Base-by-base conservation (phyloP, 2,797 vertebrate genomes). In the Lycodopsis pacificus region DNA sequence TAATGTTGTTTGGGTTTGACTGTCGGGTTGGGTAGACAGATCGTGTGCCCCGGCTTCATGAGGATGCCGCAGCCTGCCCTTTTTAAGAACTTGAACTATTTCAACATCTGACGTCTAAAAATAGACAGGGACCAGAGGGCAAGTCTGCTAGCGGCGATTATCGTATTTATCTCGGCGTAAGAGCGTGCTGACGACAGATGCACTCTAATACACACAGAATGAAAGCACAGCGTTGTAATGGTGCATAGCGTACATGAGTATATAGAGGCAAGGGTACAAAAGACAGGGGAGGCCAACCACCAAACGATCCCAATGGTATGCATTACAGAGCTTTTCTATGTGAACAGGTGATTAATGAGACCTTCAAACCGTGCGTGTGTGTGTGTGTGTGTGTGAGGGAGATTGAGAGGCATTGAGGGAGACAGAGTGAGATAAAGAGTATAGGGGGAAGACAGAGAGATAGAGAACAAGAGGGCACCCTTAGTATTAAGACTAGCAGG, bases 21-120 rank as follows among this genome's bases (percentile, higher is more conserved):
- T 44, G 30, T 44, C 44, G 61, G 62, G 5, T 57, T 57, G 57
- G 61, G 57, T 17, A 12, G 76, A 56, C 78, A 34, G 71, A 85
- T 86, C 67, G n/a, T 69, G 32, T 73, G 64, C 17, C 76, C 62
- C 44, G 61, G 70, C 49, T 75, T 57, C 66, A 61, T 22, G 64
- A 57, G 36, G 27, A 65, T 61, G 36, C 30, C 7, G 72, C 74
- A 40, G 81, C 53, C 71, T 85, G 84, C 76, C 87, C 89, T 89
- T 90, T 92, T 89, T 80, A 84, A 91, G 86, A 90, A 84, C 87
- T 63, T 65, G 4, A 85, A 88, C 76, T 77, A 84, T 91, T 92
- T 90, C 80, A 80, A 82, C 86, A 91, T 90, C 80, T 82, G 82
- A 88, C 12, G 2, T 80, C 87, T 91, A 89, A 86, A 91, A 89